Base-by-base conservation (phyloP, 2,113 vertebrate species). In the Alces alces region DNA sequence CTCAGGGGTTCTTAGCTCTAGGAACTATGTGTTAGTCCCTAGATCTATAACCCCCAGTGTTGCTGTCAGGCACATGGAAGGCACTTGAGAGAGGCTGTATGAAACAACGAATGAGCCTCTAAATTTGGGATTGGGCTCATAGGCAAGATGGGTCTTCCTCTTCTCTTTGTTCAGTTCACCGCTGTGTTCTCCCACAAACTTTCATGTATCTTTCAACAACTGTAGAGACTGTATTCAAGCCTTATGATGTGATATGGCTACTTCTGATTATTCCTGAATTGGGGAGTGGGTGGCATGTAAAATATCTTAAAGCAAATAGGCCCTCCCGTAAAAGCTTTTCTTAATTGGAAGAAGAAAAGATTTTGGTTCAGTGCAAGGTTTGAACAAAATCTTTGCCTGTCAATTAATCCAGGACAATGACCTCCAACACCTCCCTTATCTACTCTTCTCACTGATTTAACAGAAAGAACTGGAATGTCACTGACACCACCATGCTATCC, bases 261-360 rank as follows among this genome's bases (percentile, higher is more conserved):
- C 25, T 84, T 73, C 28, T 43, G 57, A 94, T 80, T 61, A 55
- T 95, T 86, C 25, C 45, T 30, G 27, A 91, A 58, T 15, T 36
- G 9, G n/a, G 30, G 52, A 52, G 23, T 52, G 55, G 19, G 25
- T 54, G 66, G 82, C 52, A 52, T 64, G n/a, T 91, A 45, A 97
- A 95, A 55, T 86, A 95, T 76, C 91, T 86, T 61, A 92, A 90
- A 94, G 60, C 60, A 95, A 97, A 89, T 36, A 94, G 90, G 94
- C 33, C 33, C 70, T 76, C 70, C 39, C 12, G 0, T 27, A 54
- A 66, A 89, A 76, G 21, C 47, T 89, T 36, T 58, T 57, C 47
- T 52, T 52, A 80, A 80, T 80, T n/a, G 17, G 78, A 80, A 52
- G 30, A 80, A 88, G 83, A 93, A 91, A 88, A 86, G 36, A 89